Conservation (phyloP, 2,797 vertebrate genomes). For the Amblyopsis hoosieri region DNA sequence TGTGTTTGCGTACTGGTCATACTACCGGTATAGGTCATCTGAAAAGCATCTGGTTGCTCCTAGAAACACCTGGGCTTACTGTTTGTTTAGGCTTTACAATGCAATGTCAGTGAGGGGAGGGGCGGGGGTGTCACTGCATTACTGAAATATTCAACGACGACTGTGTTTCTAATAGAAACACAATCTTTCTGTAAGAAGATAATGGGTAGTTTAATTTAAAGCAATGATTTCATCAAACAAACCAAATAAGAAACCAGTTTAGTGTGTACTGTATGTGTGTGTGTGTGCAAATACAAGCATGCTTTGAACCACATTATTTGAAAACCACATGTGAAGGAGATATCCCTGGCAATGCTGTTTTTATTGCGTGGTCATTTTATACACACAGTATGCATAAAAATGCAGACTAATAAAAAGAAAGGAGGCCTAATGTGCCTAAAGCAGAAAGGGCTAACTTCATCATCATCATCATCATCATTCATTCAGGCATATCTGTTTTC, state of each 20-base stretch:
- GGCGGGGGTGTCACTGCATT: neutral
- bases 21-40: constrained; percentile 39
- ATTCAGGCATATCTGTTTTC: constrained; percentile 20
- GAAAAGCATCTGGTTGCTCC: constrained; percentile 27
- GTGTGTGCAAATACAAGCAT: constrained; percentile 16
- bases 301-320: constrained; percentile 37
- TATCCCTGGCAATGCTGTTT: constrained; percentile 32
- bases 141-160: too few species aligned
- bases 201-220: neutral
- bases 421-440: constrained; percentile 36
- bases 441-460: constrained; percentile 37
- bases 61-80: constrained; percentile 44
- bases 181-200: neutral
- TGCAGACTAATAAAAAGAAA: constrained; percentile 58
- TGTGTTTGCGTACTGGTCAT: constrained; percentile 32
- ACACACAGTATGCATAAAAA: constrained; percentile 35
- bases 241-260: neutral
- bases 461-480: constrained; percentile 20
- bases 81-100: neutral
- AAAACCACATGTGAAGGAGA: constrained; percentile 42
- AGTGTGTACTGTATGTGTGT: neutral
- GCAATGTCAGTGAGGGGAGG: neutral
- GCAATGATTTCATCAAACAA: neutral
- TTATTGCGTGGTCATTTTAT: constrained; percentile 29
- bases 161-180: neutral